phyloP scores from a whole-genome alignment of 2,113 vertebrate species.

The Chaetops frenatus region DNA sequence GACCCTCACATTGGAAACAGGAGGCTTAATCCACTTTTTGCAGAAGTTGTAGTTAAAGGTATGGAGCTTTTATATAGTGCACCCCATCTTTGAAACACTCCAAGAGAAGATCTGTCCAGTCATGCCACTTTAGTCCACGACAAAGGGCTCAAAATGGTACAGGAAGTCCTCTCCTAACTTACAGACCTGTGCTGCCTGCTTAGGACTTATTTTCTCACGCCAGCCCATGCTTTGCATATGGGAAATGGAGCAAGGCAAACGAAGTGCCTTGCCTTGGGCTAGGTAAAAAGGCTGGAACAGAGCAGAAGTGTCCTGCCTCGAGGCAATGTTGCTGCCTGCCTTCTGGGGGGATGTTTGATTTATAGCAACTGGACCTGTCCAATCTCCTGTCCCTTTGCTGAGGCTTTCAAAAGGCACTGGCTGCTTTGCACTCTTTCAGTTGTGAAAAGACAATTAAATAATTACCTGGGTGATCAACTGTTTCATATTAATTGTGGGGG shows the following conservation, averaged over 20 bases:
- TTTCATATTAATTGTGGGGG: neutral
- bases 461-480: neutral
- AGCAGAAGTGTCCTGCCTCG: neutral
- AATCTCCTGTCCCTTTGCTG: neutral
- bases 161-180: neutral
- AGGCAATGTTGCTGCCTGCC: neutral
- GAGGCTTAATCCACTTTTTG: neutral
- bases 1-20: neutral
- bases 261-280: neutral
- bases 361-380: neutral
- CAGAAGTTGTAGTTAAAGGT: neutral
- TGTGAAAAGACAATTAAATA: neutral
- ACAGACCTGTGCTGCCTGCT: fast-evolving
- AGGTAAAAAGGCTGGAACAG: neutral
- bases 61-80: neutral
- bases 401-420: neutral
- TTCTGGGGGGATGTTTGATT: neutral
- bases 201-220: neutral
- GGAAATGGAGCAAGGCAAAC: neutral
- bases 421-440: neutral
- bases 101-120: neutral
- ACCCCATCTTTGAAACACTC: neutral
- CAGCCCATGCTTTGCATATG: neutral
- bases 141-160: neutral
- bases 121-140: neutral